Conservation (phyloP, 2,888 invertebrate species). For the Rutpela maculata region DNA sequence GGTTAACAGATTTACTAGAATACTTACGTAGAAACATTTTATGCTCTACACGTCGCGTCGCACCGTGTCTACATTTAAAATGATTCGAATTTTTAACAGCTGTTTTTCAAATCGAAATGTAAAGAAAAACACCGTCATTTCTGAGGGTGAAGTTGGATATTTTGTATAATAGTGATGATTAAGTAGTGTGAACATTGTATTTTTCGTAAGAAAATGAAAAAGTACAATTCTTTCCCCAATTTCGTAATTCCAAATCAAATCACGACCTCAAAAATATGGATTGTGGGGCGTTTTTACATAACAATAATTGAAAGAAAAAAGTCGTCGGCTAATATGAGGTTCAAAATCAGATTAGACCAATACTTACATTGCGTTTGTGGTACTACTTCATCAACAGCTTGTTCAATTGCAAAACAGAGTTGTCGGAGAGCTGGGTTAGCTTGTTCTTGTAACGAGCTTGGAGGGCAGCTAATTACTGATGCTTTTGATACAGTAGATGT, state of each 20-base stretch:
- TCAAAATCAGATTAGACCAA: neutral
- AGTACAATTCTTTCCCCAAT: too few species aligned
- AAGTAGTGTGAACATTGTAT: too few species aligned
- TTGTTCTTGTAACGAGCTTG: constrained; percentile 56
- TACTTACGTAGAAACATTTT: neutral
- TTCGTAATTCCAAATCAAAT: too few species aligned
- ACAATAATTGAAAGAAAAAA: too few species aligned
- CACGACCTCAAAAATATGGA: too few species aligned
- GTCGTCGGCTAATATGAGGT: too few species aligned
- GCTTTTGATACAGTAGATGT: constrained; percentile 51
- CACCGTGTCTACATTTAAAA: neutral
- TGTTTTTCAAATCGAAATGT: neutral
- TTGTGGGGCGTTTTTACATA: too few species aligned
- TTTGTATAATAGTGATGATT: too few species aligned
- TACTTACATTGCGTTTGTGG: constrained; percentile 61
- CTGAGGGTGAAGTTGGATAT: too few species aligned
- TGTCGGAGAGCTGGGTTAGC: constrained; percentile 58
- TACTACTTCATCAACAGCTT: constrained; percentile 61
- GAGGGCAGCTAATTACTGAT: constrained; percentile 64
- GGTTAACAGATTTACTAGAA: constrained; percentile 1
- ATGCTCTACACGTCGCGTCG: neutral
- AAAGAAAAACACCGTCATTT: too few species aligned
- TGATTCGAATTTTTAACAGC: neutral
- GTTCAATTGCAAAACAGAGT: constrained; percentile 63
- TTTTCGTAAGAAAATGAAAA: too few species aligned